A percentile compares a stretch with the other conserved stretches of the same genome.
Evolutionary conservation across 1,140 invertebrate species (phyloP).

Genomic region (Zophobas morio): DNA sequence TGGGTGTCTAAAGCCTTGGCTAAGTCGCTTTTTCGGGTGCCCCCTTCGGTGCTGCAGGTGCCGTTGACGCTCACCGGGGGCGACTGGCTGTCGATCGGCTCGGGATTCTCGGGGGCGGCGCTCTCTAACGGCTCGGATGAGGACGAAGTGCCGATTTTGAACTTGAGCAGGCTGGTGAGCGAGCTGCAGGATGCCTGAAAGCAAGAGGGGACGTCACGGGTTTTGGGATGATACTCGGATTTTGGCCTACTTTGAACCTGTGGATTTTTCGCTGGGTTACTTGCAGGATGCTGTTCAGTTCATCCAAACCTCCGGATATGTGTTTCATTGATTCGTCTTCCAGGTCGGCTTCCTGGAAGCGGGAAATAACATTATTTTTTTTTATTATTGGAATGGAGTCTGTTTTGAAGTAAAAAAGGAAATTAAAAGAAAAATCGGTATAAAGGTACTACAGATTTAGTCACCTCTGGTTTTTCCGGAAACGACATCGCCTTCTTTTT

Average conservation of each 20-base stretch:
- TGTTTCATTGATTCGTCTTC: conserved; percentile 81
- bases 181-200: conserved; percentile 77
- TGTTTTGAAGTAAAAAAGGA: no score
- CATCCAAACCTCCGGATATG: conserved; percentile 83
- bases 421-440: no score
- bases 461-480: no score
- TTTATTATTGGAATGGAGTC: no score
- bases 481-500: no score
- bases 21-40: conserved; percentile 65
- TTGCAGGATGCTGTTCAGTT: conserved; percentile 84
- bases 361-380: no score
- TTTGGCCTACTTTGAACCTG: conserved; percentile 81
- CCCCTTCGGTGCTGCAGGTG: conserved; percentile 66
- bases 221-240: conserved; percentile 4
- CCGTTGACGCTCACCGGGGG: conserved; percentile 21
- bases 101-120: conserved; percentile 58
- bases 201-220: neutral
- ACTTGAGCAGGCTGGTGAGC: conserved; percentile 75
- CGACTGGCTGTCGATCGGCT: conserved; percentile 63
- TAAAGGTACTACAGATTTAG: no score
- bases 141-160: conserved; percentile 67
- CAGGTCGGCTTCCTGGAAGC: conserved; percentile 10
- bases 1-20: conserved; percentile 70
- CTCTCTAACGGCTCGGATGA: conserved; percentile 32
- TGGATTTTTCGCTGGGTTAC: conserved; percentile 91